Percentiles rank a stretch among this genome's conserved stretches.
Conservation (phyloP, 2,113 vertebrate genomes). For the Phalacrocorax brasilianus region DNA sequence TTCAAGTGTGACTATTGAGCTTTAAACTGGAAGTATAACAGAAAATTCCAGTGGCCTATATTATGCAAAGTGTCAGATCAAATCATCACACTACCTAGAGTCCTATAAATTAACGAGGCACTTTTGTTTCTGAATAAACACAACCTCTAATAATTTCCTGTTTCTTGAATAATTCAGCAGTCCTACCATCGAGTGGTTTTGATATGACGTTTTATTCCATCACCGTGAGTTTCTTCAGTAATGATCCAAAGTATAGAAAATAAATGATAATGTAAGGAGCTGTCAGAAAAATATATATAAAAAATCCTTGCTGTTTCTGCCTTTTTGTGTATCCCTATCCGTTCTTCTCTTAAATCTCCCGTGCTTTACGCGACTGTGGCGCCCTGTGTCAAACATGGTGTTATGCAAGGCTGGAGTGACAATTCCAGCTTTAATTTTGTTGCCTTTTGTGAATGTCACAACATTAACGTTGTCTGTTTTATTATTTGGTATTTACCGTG, state of each 20-base stretch:
- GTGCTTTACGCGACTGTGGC: neutral
- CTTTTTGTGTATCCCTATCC: neutral
- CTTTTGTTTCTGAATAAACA: constrained; percentile 51
- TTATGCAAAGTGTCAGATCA: constrained; percentile 36
- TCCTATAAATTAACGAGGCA: constrained; percentile 9
- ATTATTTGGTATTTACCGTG: neutral
- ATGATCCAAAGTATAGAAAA: neutral
- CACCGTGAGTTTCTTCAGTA: neutral
- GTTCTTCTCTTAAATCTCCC: neutral
- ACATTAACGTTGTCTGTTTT: neutral
- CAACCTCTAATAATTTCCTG: neutral
- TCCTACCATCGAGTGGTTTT: neutral
- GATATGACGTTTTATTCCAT: neutral
- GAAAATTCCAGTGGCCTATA: neutral
- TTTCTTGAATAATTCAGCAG: constrained; percentile 31
- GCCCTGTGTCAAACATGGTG: rapidly evolving
- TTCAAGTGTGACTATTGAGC: constrained; percentile 24
- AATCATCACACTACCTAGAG: neutral
- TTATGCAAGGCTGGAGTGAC: neutral
- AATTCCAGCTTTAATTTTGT: neutral
- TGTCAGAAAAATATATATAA: neutral
- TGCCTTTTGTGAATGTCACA: neutral
- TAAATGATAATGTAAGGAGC: neutral
- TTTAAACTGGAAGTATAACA: constrained; percentile 41
- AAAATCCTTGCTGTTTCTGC: neutral